Evolutionary conservation across 2,113 vertebrate genomes (phyloP).

Genomic region (Pongo abelii): DNA sequence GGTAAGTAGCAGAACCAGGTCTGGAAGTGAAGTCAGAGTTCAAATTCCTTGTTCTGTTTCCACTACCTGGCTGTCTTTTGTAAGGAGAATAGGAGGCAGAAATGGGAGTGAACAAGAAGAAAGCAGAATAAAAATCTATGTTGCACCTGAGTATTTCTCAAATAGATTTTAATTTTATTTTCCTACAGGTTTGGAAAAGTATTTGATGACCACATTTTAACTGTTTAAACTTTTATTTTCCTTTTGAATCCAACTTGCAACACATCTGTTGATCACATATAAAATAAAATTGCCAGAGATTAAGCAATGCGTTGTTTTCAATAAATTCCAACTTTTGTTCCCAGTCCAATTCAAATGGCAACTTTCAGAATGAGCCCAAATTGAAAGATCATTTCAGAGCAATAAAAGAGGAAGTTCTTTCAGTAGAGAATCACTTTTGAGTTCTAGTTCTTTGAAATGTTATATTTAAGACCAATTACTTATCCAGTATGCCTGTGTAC

Average conservation of each 20-base stretch:
- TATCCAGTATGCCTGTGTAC: background rate
- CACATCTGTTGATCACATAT: constrained; percentile 53
- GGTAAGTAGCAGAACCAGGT: background rate
- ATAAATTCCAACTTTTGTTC: constrained; percentile 57
- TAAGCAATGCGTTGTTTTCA: constrained; percentile 61
- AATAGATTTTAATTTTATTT: constrained; percentile 26
- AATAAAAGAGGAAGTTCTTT: background rate
- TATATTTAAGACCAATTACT: background rate
- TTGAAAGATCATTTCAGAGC: constrained; percentile 53
- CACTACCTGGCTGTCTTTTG: background rate
- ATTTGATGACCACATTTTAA: constrained; percentile 8
- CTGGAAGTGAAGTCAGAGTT: background rate
- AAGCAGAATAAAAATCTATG: background rate
- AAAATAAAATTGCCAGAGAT: constrained; percentile 65
- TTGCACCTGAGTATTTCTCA: background rate
- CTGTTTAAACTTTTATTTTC: constrained; percentile 48
- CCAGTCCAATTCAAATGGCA: constrained; percentile 50
- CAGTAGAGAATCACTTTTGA: background rate
- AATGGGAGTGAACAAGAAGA: background rate
- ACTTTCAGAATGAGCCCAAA: constrained; percentile 50
- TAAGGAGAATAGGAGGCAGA: background rate
- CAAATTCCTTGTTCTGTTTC: constrained; percentile 36
- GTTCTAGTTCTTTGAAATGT: constrained; percentile 3
- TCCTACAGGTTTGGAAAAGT: constrained; percentile 52
- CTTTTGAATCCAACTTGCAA: constrained; percentile 24